Base-by-base conservation (phyloP, 2,888 invertebrate species). In the Andrena dorsata region DNA sequence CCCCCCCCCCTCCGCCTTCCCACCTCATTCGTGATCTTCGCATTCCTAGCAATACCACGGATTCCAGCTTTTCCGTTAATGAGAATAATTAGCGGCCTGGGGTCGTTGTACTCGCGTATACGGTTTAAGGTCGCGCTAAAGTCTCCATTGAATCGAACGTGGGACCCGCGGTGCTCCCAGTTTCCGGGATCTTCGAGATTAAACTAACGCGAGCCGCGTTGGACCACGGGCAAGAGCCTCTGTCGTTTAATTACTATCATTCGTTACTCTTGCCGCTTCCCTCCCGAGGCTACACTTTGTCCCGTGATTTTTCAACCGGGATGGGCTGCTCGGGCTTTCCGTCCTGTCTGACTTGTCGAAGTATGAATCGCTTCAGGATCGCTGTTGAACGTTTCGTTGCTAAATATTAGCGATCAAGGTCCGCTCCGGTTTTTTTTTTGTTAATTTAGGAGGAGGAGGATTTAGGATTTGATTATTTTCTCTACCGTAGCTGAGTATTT, bases 41-140 rank as follows among this genome's bases (percentile, higher is more conserved):
- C 82, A 82, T 83, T 83, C 73, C 69, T 60, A 47, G 72, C 53
- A 72, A 72, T 76, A 82, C 76, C 72, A 60, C 32, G 83, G 72
- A 84, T 76, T 84, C 75, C 80, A 84, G 80, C 72, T 84, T 91
- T 90, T 91, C 87, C 91, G 86, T 90, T 90, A 90, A 90, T 89
- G 85, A 83, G 85, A 87, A 90, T 90, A 90, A 90, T 90, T 90
- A 90, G 84, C 86, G 49, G 76, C 70, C 66, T 2, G 75, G 66
- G 83, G 83, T 83, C 84, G 80, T 83, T 80, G 84, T 58, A 79
- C 83, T 80, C 69, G 69, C 60, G 49, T 64, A 72, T 41, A 61
- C 71, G 63, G 71, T 65, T 63, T 83, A 75, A 83, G 83, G 84
- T 73, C 83, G 83, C 35, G 79, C 64, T 82, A 41, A 82, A 82